Evolutionary conservation across 2,888 invertebrate genomes (phyloP).

Genomic region (Emmelina monodactyla): DNA sequence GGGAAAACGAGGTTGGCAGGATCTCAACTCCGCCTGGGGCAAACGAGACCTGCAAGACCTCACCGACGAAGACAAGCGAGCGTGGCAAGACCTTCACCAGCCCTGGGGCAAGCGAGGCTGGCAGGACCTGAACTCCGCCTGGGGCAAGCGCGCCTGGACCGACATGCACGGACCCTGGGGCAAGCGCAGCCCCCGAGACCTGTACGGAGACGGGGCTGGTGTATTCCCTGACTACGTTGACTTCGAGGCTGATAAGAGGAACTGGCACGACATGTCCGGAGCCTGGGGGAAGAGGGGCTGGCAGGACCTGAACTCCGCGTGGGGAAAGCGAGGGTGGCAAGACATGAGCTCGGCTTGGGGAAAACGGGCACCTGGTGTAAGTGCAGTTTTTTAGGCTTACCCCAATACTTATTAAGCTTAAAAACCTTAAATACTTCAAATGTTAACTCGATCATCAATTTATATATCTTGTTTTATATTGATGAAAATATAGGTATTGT

Average conservation of each 20-base stretch:
- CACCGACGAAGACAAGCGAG: constrained; percentile 65
- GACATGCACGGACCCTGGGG: constrained; percentile 60
- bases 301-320: constrained; percentile 44
- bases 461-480: too few species aligned
- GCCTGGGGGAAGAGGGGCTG: constrained; percentile 63
- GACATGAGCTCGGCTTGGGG: constrained; percentile 41
- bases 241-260: constrained; percentile 67
- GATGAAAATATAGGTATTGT: too few species aligned
- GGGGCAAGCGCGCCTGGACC: constrained; percentile 64
- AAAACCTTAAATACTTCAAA: too few species aligned
- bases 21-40: constrained; percentile 59
- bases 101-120: constrained; percentile 66
- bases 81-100: constrained; percentile 54
- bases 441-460: too few species aligned
- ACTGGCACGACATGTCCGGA: constrained; percentile 52
- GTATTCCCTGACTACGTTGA: constrained; percentile 68
- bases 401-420: too few species aligned
- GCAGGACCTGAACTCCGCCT: constrained; percentile 61
- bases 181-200: constrained; percentile 65
- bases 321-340: constrained; percentile 63
- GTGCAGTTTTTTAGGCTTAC: too few species aligned
- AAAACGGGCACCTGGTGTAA: constrained; percentile 48
- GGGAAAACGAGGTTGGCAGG: constrained; percentile 68
- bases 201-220: constrained; percentile 48
- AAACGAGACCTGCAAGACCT: constrained; percentile 66